phyloP scores from a whole-genome alignment of 2,888 invertebrate species.

The Boloria euphrosyne region DNA sequence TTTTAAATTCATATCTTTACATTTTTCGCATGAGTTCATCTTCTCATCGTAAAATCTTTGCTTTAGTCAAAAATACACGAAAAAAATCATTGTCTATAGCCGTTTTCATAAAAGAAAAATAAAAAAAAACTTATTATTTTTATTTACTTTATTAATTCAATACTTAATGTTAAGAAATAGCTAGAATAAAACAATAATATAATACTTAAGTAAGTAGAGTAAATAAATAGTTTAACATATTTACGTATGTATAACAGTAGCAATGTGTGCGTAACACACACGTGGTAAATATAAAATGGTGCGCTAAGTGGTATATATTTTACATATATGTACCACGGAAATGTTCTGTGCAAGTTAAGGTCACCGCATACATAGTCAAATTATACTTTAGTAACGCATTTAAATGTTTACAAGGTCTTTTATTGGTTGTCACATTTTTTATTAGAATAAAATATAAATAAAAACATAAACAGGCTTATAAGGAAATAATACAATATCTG shows the following conservation, averaged over 20 bases:
- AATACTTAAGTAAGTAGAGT: not conserved
- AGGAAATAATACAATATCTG: not conserved
- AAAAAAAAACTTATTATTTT: slow-evolving; percentile 9
- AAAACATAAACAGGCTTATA: slow-evolving; percentile 7
- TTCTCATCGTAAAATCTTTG: slow-evolving; percentile 38
- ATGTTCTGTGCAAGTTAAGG: slow-evolving; percentile 69
- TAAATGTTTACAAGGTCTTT: slow-evolving; percentile 28
- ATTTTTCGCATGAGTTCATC: not conserved
- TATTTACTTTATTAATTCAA: slow-evolving; percentile 19
- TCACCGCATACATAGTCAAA: slow-evolving; percentile 53
- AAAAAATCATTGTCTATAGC: too few species aligned
- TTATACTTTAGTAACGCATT: slow-evolving; percentile 42
- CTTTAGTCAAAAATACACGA: too few species aligned
- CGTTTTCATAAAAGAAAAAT: too few species aligned
- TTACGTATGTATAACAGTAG: not conserved
- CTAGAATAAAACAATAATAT: not conserved
- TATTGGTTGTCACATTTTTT: slow-evolving; percentile 21
- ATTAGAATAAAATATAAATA: slow-evolving; percentile 36
- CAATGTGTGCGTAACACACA: slow-evolving; percentile 7
- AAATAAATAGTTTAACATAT: slow-evolving; percentile 12
- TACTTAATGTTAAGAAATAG: slow-evolving; percentile 9
- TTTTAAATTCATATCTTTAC: not conserved
- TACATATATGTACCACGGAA: slow-evolving; percentile 58
- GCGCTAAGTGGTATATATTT: slow-evolving; percentile 52
- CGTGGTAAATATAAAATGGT: slow-evolving; percentile 44